Evolutionary conservation across 1,140 invertebrate genomes (phyloP).

Genomic region (Drepana arcuata): DNA sequence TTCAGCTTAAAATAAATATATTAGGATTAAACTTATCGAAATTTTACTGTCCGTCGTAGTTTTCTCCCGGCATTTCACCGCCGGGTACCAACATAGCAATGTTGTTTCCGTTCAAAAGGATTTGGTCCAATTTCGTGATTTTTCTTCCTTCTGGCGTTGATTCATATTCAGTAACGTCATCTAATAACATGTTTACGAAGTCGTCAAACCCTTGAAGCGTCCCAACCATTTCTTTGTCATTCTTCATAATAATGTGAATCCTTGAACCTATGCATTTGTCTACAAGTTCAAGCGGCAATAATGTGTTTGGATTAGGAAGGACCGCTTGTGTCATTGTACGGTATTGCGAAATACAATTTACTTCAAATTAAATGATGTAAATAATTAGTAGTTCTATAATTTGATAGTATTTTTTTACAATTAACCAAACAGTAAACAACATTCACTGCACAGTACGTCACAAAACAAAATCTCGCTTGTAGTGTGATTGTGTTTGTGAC

Average conservation of each 20-base stretch:
- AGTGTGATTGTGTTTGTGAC: too few species aligned
- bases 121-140: slow-evolving; percentile 98
- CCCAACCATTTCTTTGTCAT: slow-evolving; percentile 99
- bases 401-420: too few species aligned
- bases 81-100: slow-evolving; percentile 92
- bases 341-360: too few species aligned
- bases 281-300: slow-evolving; percentile 86
- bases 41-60: slow-evolving; percentile 50
- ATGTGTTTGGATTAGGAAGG: slow-evolving; percentile 56
- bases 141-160: slow-evolving; percentile 96
- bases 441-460: too few species aligned
- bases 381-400: too few species aligned
- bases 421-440: too few species aligned
- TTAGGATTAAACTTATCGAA: too few species aligned
- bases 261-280: slow-evolving; percentile 99
- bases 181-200: slow-evolving; percentile 97
- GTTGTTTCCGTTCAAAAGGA: slow-evolving; percentile 98
- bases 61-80: slow-evolving; percentile 63
- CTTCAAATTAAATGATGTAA: too few species aligned
- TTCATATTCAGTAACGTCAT: slow-evolving; percentile 96
- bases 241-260: slow-evolving; percentile 99
- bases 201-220: slow-evolving; percentile 98
- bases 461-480: too few species aligned
- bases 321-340: slow-evolving; percentile 47
- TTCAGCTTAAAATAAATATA: too few species aligned